A percentile compares a stretch with the other conserved stretches of the same genome.
These are phyloP conservation scores for Sinotaia quadrata DNA, from an alignment of 2,888 invertebrate species.

Conservation along the genomic window DNA sequence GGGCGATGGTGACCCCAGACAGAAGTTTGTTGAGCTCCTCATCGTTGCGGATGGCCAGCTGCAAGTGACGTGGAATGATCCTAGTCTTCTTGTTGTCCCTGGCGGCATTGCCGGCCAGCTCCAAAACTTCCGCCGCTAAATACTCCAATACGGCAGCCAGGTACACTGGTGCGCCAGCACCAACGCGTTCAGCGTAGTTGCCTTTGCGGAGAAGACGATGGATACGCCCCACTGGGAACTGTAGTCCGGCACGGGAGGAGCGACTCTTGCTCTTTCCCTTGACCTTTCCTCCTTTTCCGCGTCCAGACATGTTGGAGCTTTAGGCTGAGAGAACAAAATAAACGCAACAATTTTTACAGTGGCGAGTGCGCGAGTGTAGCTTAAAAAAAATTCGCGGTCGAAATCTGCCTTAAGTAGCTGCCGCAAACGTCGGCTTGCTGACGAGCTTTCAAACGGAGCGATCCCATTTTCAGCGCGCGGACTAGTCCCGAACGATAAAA, in stretches of 20 bases:
- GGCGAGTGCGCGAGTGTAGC: no score
- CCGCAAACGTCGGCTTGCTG: background rate
- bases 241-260: slow-evolving; percentile 65
- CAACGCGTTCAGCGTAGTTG: slow-evolving; percentile 68
- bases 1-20: slow-evolving; percentile 85
- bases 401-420: background rate
- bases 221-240: slow-evolving; percentile 68
- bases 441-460: background rate
- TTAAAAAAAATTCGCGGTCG: background rate
- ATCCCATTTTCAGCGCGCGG: background rate
- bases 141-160: slow-evolving; percentile 73
- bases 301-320: slow-evolving; percentile 61
- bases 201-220: slow-evolving; percentile 67
- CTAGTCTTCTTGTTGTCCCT: slow-evolving; percentile 78
- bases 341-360: no score
- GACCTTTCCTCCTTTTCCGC: slow-evolving; percentile 68
- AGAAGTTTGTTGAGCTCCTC: slow-evolving; percentile 85
- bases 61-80: slow-evolving; percentile 84
- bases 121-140: slow-evolving; percentile 76
- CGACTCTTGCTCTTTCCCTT: slow-evolving; percentile 64
- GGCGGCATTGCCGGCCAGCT: slow-evolving; percentile 74
- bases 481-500: background rate
- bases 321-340: background rate
- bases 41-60: slow-evolving; percentile 84
- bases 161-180: slow-evolving; percentile 73